Conservation (phyloP, 2,888 invertebrate species). For the Lithophane semibrunnea region DNA sequence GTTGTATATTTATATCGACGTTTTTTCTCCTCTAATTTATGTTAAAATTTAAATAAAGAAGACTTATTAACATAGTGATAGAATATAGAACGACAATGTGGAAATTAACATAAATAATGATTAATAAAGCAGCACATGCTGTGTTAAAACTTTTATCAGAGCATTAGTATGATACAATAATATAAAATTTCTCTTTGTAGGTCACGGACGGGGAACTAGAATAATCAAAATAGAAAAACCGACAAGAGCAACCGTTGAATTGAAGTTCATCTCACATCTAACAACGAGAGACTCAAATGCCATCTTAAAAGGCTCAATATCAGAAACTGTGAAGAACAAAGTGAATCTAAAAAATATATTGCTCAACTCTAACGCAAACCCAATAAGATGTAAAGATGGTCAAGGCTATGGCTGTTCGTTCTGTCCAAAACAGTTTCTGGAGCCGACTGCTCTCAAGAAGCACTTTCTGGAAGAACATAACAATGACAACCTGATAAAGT, state of each 20-base stretch:
- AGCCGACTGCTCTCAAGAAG: conserved; percentile 73
- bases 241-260: conserved; percentile 64
- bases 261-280: conserved; percentile 70
- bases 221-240: conserved; percentile 68
- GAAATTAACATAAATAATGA: neutral
- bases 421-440: conserved; percentile 72
- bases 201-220: conserved; percentile 67
- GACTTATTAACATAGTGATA: neutral
- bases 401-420: conserved; percentile 76
- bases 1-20: neutral
- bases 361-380: conserved; percentile 78
- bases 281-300: conserved; percentile 20
- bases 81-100: neutral
- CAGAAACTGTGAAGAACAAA: conserved; percentile 66
- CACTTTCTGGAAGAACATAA: conserved; percentile 77
- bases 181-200: conserved; percentile 72
- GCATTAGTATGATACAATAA: conserved; percentile 47
- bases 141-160: conserved; percentile 5
- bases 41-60: neutral
- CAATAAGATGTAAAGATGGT: conserved; percentile 73
- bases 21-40: too few species aligned
- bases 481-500: conserved; percentile 70
- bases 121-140: neutral
- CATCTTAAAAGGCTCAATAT: neutral
- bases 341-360: conserved; percentile 74